Conservation (phyloP, 1,140 invertebrate genomes). For the Drosophila biarmipes region DNA sequence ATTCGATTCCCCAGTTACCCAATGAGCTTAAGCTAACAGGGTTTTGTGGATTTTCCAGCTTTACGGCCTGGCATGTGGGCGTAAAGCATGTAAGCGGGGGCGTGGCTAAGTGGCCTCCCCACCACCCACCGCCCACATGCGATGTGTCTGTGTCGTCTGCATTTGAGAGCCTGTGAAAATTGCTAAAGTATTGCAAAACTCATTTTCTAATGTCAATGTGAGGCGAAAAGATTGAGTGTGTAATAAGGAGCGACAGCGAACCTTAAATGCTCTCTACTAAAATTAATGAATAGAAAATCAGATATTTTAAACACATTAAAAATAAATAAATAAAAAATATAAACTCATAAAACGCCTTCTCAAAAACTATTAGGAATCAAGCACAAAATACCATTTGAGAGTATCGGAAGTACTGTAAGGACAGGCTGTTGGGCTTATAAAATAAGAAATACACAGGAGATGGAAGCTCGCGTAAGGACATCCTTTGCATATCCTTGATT, state of each 20-base stretch:
- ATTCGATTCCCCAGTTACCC: constrained; percentile 6
- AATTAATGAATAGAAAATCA: no score
- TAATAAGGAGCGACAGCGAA: constrained; percentile 9
- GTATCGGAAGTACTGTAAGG: neutral
- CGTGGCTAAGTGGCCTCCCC: constrained; percentile 17
- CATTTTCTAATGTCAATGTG: constrained; percentile 64
- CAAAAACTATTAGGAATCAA: no score
- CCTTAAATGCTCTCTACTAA: constrained; percentile 2
- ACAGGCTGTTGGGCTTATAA: no score
- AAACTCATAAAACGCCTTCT: no score
- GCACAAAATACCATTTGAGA: neutral
- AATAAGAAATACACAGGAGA: neutral
- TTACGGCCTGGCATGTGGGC: constrained; percentile 34
- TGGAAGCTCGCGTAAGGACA: neutral
- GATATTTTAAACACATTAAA: neutral
- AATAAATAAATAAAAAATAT: neutral
- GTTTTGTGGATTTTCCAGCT: constrained; percentile 66
- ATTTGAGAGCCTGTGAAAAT: constrained; percentile 48
- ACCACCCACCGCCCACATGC: neutral
- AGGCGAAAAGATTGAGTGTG: constrained; percentile 20
- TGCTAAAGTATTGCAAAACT: constrained; percentile 57
- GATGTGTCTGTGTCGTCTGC: constrained; percentile 38
- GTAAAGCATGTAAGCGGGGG: neutral
- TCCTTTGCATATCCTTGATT: constrained; percentile 50
- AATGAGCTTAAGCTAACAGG: constrained; percentile 60